Evolutionary conservation across 2,888 invertebrate genomes (phyloP).

Genomic region (Tenthredo scrophulariae): DNA sequence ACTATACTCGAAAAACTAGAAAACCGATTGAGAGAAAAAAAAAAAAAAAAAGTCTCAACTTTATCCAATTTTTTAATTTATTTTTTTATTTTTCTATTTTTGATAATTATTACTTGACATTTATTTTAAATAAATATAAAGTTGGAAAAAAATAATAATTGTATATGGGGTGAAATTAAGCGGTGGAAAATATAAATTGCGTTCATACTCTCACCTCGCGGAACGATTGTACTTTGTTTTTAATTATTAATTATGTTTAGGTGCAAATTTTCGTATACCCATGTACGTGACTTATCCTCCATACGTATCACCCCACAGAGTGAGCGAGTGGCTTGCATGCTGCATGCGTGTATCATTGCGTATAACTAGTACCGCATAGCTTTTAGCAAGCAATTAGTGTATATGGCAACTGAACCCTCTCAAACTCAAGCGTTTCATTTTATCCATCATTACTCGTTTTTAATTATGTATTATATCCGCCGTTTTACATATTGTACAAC

Average conservation of each 20-base stretch:
- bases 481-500: neutral
- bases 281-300: neutral
- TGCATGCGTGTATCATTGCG: neutral
- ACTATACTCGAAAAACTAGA: neutral
- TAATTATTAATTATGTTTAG: neutral
- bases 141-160: neutral
- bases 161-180: neutral
- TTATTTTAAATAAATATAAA: neutral
- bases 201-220: neutral
- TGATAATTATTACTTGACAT: neutral
- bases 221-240: neutral
- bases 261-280: neutral
- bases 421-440: neutral
- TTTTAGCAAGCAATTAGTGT: conserved; percentile 26
- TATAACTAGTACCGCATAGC: conserved; percentile 26
- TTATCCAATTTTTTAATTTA: neutral
- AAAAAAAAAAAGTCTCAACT: neutral
- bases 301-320: neutral
- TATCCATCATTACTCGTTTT: conserved; percentile 17
- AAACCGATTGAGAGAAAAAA: neutral
- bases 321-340: conserved; percentile 1
- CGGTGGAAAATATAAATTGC: neutral
- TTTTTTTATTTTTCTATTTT: neutral
- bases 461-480: neutral
- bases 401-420: neutral